Evolutionary conservation across 2,113 vertebrate species (phyloP).

Genomic region (Ariopsis seemanni): DNA sequence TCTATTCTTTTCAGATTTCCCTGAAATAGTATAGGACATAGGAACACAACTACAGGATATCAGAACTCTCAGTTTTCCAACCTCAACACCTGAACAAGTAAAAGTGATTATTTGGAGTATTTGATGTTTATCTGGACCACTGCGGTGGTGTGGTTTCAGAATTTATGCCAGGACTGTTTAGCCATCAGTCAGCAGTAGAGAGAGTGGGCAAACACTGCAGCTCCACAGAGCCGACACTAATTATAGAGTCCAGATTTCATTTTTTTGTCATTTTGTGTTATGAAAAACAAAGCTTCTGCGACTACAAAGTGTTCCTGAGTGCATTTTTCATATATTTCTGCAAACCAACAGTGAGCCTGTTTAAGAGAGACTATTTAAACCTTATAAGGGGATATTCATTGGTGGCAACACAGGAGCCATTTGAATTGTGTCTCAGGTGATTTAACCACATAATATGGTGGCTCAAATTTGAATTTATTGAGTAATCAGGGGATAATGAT

Average conservation of each 20-base stretch:
- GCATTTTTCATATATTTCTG: not conserved
- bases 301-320: not conserved
- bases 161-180: constrained; percentile 10
- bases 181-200: constrained; percentile 28
- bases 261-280: constrained; percentile 6
- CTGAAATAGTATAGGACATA: not conserved
- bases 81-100: not conserved
- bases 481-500: constrained; percentile 46
- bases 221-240: constrained; percentile 21
- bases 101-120: constrained; percentile 3
- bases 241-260: constrained; percentile 3
- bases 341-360: constrained; percentile 6
- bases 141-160: not conserved
- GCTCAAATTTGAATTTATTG: constrained; percentile 46
- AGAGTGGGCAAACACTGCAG: constrained; percentile 18
- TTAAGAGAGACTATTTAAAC: constrained; percentile 12
- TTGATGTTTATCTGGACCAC: not conserved
- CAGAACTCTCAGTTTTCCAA: not conserved
- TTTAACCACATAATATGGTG: constrained; percentile 42
- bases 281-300: constrained; percentile 2
- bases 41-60: not conserved
- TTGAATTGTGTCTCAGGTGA: constrained; percentile 12
- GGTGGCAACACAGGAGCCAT: constrained; percentile 4
- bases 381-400: not conserved
- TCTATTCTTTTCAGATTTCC: not conserved